Evolutionary conservation across 2,113 vertebrate genomes (phyloP).

Genomic region (Hippoglossus stenolepis): DNA sequence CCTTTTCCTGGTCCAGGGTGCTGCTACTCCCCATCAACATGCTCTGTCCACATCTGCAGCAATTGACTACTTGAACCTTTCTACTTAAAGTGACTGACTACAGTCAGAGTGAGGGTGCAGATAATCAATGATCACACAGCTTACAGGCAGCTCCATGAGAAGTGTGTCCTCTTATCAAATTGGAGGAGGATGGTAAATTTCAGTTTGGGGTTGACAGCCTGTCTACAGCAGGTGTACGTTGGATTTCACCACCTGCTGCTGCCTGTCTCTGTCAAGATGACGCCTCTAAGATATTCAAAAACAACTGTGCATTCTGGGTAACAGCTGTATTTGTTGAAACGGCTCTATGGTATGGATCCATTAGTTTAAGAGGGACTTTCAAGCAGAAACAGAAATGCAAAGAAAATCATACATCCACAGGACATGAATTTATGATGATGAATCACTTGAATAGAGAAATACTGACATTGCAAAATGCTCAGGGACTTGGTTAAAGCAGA

Average conservation of each 20-base stretch:
- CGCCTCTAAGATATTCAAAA: conserved; percentile 11
- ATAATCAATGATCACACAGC: conserved; percentile 69
- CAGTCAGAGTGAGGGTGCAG: conserved; percentile 50
- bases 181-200: conserved; percentile 44
- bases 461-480: not conserved
- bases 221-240: not conserved
- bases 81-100: conserved; percentile 36
- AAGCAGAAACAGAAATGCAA: conserved; percentile 2
- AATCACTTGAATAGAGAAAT: conserved; percentile 8
- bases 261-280: not conserved
- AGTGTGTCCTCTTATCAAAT: conserved; percentile 32
- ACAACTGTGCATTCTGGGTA: not conserved
- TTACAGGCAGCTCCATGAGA: conserved; percentile 37
- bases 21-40: conserved; percentile 2
- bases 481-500: not conserved
- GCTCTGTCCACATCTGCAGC: conserved; percentile 2
- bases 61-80: conserved; percentile 49
- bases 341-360: not conserved
- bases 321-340: not conserved
- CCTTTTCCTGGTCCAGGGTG: conserved; percentile 29
- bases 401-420: too few species aligned
- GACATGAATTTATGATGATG: not conserved
- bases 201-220: conserved; percentile 9
- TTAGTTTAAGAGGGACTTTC: not conserved
- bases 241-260: conserved; percentile 39